Evolutionary conservation across 2,888 invertebrate species (phyloP).

Genomic region (Mesoligia furuncula): DNA sequence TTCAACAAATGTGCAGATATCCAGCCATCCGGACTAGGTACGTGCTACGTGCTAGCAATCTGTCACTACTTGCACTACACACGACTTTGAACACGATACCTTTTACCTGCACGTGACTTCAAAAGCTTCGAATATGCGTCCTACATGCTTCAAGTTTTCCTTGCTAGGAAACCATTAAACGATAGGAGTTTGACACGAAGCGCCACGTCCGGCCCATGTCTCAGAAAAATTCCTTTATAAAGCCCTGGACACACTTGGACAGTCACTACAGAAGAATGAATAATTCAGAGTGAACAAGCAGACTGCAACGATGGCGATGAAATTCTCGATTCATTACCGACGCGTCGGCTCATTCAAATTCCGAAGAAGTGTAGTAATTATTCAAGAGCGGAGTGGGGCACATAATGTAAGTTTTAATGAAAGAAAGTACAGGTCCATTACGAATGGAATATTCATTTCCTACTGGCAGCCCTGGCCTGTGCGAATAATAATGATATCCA

Average conservation of each 20-base stretch:
- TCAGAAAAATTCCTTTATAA: conserved; percentile 27
- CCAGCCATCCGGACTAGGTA: neutral
- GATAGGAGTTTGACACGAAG: conserved; percentile 47
- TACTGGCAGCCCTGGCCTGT: conserved; percentile 67
- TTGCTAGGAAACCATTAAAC: conserved; percentile 35
- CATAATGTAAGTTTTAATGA: conserved; percentile 83
- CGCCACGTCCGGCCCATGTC: conserved; percentile 13
- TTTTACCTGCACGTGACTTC: conserved; percentile 55
- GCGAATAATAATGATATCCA: conserved; percentile 79
- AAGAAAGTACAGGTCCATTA: conserved; percentile 81
- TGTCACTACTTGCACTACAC: conserved; percentile 45
- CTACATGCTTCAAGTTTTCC: conserved; percentile 33
- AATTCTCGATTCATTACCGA: conserved; percentile 70
- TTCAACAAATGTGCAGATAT: conserved; percentile 25
- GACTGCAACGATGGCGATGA: conserved; percentile 64
- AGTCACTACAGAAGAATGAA: conserved; percentile 53
- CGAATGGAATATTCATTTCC: conserved; percentile 80
- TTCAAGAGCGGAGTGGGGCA: conserved; percentile 73
- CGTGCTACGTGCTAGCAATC: conserved; percentile 52
- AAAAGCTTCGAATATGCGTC: conserved; percentile 51
- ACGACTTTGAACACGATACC: conserved; percentile 56
- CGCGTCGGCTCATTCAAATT: conserved; percentile 72
- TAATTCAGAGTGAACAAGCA: conserved; percentile 63
- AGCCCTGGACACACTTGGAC: conserved; percentile 26
- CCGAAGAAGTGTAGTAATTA: conserved; percentile 76